Percentiles rank a stretch among this genome's conserved stretches.
These are phyloP conservation scores for Plecotus auritus DNA, from an alignment of 2,113 vertebrate species.

Conservation along the genomic window DNA sequence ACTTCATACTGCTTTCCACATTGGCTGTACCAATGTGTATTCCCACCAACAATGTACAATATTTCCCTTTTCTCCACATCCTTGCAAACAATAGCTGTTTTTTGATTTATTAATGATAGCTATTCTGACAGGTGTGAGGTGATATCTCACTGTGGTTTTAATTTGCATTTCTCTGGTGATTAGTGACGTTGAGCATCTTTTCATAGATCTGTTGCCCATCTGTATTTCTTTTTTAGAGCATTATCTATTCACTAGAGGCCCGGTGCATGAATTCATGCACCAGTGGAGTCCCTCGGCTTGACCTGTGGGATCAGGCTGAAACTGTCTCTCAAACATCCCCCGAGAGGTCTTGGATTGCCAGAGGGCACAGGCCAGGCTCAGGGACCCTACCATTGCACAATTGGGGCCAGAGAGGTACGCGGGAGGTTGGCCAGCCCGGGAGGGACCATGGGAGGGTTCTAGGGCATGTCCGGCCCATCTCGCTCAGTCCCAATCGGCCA, in stretches of 20 bases:
- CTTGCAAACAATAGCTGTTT: neutral
- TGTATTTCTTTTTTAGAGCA: neutral
- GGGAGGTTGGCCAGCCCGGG: too few species aligned
- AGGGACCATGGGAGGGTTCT: too few species aligned
- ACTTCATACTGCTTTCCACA: neutral
- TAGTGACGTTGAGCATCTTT: neutral
- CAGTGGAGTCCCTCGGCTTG: too few species aligned
- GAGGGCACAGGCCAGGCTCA: too few species aligned
- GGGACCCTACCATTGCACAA: too few species aligned
- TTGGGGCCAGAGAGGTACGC: rapidly evolving
- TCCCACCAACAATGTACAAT: neutral
- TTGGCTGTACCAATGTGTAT: neutral
- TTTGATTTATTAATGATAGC: neutral
- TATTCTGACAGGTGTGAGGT: neutral
- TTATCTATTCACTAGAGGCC: too few species aligned
- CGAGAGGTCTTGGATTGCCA: too few species aligned
- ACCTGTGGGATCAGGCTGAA: too few species aligned
- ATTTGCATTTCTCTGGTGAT: neutral
- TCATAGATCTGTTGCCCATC: neutral
- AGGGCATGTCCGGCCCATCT: too few species aligned
- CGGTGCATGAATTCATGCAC: too few species aligned
- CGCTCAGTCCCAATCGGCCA: too few species aligned
- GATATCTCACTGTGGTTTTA: neutral
- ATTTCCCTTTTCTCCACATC: neutral
- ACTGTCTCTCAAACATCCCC: too few species aligned